A percentile compares a stretch with the other conserved stretches of the same genome.
These are phyloP conservation scores for Tridacna crocea DNA, from an alignment of 2,888 invertebrate genomes.

Conservation along the genomic window DNA sequence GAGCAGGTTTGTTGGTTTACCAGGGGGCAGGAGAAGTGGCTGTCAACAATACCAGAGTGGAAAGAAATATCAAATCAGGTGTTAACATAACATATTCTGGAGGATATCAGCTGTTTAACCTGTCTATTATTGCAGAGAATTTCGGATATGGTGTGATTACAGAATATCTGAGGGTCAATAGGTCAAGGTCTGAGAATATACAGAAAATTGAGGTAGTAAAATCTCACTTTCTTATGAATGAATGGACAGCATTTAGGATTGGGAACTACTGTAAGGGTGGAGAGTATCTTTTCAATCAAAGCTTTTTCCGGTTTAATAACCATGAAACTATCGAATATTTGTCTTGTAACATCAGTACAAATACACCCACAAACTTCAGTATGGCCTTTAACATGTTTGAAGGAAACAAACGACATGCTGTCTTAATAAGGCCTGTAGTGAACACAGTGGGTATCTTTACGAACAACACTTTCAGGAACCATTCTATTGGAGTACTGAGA, in stretches of 20 bases:
- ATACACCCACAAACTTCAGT: constrained; percentile 79
- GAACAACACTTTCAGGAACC: constrained; percentile 94
- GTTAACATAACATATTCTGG: constrained; percentile 98
- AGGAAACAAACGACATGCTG: constrained; percentile 80
- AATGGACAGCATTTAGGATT: constrained; percentile 94
- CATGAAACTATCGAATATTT: constrained; percentile 92
- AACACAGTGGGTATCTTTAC: constrained; percentile 85
- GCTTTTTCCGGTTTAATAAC: constrained; percentile 92
- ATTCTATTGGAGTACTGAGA: constrained; percentile 92
- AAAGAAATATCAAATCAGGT: constrained; percentile 90
- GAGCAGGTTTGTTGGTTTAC: constrained; percentile 94
- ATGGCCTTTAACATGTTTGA: constrained; percentile 80
- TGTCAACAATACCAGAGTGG: constrained; percentile 94
- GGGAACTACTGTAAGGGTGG: constrained; percentile 93
- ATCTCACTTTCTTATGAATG: constrained; percentile 93
- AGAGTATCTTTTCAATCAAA: constrained; percentile 91
- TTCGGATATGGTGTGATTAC: constrained; percentile 88
- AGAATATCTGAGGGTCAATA: constrained; percentile 79
- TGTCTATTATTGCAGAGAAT: constrained; percentile 93
- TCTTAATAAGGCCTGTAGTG: constrained; percentile 81
- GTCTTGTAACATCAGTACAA: constrained; percentile 90
- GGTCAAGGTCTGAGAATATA: constrained; percentile 73
- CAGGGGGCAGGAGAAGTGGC: constrained; percentile 97
- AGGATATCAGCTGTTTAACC: constrained; percentile 95
- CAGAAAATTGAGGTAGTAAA: constrained; percentile 88